phyloP scores from a whole-genome alignment of 2,113 vertebrate species.

The Oncorhynchus mykiss region DNA sequence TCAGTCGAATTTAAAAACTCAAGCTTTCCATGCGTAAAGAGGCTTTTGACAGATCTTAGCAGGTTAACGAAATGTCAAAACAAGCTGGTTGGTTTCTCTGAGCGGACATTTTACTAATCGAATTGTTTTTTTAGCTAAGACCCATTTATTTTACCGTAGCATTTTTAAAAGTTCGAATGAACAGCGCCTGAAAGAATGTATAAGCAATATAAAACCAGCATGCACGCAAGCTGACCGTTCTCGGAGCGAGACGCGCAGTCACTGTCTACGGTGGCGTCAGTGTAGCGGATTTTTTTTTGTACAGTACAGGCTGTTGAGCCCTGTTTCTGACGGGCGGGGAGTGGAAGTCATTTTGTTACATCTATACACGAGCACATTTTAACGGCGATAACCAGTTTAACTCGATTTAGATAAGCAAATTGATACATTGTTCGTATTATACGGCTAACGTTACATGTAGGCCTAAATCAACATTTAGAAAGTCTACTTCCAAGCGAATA shows the following conservation, averaged over 20 bases:
- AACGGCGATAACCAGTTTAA: not conserved
- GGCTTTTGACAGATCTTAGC: not conserved
- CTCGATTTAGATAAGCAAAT: not conserved
- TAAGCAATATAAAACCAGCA: not conserved
- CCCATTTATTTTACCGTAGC: not conserved
- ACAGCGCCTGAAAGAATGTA: not conserved
- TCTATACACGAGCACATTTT: constrained; percentile 10
- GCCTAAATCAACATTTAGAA: too few relatives aligned
- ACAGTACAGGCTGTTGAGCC: too few relatives aligned
- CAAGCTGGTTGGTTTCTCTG: constrained; percentile 20
- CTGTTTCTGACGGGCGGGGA: constrained; percentile 1
- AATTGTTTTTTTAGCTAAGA: constrained; percentile 34
- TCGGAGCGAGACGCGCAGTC: too few relatives aligned
- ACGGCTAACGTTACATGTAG: too few relatives aligned
- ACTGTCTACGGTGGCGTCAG: too few relatives aligned
- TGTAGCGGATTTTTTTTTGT: too few relatives aligned
- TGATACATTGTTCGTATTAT: not conserved
- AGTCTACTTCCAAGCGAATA: too few relatives aligned
- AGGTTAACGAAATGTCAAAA: constrained; percentile 10
- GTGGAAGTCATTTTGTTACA: constrained; percentile 59
- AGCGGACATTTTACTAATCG: constrained; percentile 66
- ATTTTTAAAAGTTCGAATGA: not conserved
- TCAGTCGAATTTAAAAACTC: not conserved
- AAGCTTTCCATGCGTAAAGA: not conserved
- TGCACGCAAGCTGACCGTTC: too few relatives aligned